A percentile compares a stretch with the other conserved stretches of the same genome.
These are phyloP conservation scores for Syngnathus scovelli DNA, from an alignment of 2,113 vertebrate species.

Conservation along the genomic window DNA sequence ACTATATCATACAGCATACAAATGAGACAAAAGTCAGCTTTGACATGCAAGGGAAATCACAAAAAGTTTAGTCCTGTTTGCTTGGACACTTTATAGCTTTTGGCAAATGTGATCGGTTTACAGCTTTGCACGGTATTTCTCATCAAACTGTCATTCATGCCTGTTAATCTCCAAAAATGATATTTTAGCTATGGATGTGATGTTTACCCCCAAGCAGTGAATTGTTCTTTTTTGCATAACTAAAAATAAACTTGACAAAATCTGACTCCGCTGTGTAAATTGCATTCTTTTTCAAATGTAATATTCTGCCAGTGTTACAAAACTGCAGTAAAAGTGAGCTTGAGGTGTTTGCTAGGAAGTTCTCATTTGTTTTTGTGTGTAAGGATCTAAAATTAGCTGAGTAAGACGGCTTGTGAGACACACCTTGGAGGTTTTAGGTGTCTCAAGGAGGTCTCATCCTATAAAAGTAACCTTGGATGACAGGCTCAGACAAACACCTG, in stretches of 20 bases:
- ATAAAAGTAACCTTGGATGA: conserved; percentile 38
- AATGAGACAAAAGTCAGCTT: conserved; percentile 39
- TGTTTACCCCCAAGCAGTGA: too few species aligned
- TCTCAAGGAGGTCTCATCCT: conserved; percentile 24
- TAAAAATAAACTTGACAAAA: neutral
- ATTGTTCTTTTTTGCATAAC: too few species aligned
- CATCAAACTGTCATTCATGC: conserved; percentile 11
- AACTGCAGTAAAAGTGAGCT: neutral
- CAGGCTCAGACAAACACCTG: conserved; percentile 30
- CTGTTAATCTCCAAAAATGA: neutral
- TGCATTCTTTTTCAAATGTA: conserved; percentile 3
- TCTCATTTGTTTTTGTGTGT: conserved; percentile 10
- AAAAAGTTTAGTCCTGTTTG: conserved; percentile 37
- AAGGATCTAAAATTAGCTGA: conserved; percentile 19
- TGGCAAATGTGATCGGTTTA: conserved; percentile 47
- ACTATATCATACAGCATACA: conserved; percentile 15
- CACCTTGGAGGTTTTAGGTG: conserved; percentile 40
- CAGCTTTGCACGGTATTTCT: conserved; percentile 25
- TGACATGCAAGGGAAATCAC: conserved; percentile 34
- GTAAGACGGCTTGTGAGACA: conserved; percentile 25
- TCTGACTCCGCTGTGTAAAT: neutral
- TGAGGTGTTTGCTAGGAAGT: neutral
- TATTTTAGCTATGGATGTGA: neutral
- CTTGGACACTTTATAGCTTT: conserved; percentile 26
- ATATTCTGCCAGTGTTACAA: neutral